Base-by-base conservation (phyloP, 2,888 invertebrate genomes). In the Ernsta delagoae region DNA sequence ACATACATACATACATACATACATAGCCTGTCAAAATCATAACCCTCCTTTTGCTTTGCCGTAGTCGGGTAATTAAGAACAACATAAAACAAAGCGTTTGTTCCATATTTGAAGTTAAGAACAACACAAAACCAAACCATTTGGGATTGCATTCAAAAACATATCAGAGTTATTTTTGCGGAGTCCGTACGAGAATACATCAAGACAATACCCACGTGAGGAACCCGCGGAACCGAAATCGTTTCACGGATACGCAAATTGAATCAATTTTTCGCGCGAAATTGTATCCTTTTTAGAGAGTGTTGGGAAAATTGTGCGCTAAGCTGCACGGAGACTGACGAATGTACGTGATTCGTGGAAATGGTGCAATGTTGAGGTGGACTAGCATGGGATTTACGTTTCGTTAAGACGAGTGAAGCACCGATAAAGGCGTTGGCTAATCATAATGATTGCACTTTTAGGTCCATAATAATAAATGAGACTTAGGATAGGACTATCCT, bases 201-300 rank as follows among this genome's bases (percentile, higher is more conserved):
- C 50, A 60, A 70, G 71, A 71, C 59, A 73, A 73, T 50, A 50
- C 73, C 73, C 56, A 64, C 53, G 71, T 60, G 66, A 48, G 67
- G 71, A 62, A 71, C 70, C 50, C 71, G 70, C 48, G 59, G 59
- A 72, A 81, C 81, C 78, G 84, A 86, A 86, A 86, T 85, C 82
- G 81, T 83, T 87, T 79, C 81, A 34, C 34, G 54, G 84, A 83
- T 83, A 82, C 81, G 83, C 82, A 87, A 88, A 88, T 88, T 84
- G 88, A 88, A 87, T 88, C 85, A 86, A 86, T 87, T 88, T 87
- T 85, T 87, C 86, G 79, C 74, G 78, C 78, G 80, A 83, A 87
- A 87, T 86, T 86, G 82, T 86, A 84, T 84, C 79, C 79, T 79
- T 48, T 77, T 72, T 61, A 50, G 48, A 48, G 48, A 69, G 59